A percentile compares a stretch with the other conserved stretches of the same genome.
phyloP scores from a whole-genome alignment of 2,797 vertebrate genomes.

The Tokudaia tokunoshimensis region DNA sequence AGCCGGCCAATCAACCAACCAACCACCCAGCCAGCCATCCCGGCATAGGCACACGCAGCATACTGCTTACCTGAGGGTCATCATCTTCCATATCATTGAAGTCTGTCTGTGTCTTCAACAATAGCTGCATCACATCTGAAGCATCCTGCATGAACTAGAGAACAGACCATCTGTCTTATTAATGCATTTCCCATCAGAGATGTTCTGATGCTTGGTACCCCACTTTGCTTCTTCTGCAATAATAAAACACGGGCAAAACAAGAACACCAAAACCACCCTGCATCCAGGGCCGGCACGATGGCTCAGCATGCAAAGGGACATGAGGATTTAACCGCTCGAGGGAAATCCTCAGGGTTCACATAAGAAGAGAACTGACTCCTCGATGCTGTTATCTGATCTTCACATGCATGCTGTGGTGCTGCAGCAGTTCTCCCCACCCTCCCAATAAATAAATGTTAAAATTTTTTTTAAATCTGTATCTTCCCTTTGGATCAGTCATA shows the following conservation, averaged over 20 bases:
- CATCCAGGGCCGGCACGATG: not conserved
- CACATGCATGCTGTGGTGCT: no score
- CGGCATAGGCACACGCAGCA: rapidly evolving
- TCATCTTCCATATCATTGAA: slow-evolving; percentile 98
- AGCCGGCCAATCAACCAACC: not conserved
- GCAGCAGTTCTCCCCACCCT: no score
- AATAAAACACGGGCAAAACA: not conserved
- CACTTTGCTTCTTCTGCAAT: not conserved
- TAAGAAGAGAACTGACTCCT: no score
- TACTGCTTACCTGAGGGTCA: slow-evolving; percentile 94
- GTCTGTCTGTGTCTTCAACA: slow-evolving; percentile 98
- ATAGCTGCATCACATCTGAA: slow-evolving; percentile 98
- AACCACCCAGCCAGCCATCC: no score
- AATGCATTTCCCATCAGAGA: not conserved
- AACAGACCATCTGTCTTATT: not conserved
- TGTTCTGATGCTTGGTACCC: not conserved
- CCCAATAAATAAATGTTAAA: not conserved
- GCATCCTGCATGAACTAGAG: slow-evolving; percentile 99
- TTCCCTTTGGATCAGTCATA: not conserved
- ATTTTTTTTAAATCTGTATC: not conserved
- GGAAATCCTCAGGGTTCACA: not conserved
- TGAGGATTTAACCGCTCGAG: not conserved
- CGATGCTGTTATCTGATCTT: not conserved
- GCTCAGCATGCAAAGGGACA: not conserved
- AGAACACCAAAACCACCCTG: not conserved